Conservation (phyloP, 2,797 vertebrate species). For the Schizopygopsis malacanthus region DNA sequence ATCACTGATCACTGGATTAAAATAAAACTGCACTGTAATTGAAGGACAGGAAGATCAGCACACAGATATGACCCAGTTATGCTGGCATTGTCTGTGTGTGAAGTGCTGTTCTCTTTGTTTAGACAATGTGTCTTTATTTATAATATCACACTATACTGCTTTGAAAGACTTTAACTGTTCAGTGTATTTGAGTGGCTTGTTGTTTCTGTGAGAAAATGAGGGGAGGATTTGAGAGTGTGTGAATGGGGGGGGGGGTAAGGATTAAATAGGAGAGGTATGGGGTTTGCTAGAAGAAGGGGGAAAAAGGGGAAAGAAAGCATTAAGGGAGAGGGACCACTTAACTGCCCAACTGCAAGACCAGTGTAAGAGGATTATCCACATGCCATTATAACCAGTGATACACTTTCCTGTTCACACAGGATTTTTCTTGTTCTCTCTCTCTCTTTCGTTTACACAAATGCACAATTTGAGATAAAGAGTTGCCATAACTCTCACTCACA, state of each 20-base stretch:
- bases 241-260: neutral
- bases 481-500: neutral
- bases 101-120: neutral
- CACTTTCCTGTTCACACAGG: conserved; percentile 35
- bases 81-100: conserved; percentile 12
- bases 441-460: conserved; percentile 5
- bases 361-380: conserved; percentile 68
- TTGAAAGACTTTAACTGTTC: neutral
- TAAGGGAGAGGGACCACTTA: conserved; percentile 34
- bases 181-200: neutral
- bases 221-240: conserved; percentile 8
- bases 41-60: conserved; percentile 34
- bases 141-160: neutral
- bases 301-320: conserved; percentile 37
- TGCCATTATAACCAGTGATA: conserved; percentile 56
- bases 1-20: conserved; percentile 46
- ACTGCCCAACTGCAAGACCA: conserved; percentile 38
- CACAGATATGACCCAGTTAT: conserved; percentile 36
- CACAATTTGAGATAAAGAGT: neutral
- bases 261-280: neutral
- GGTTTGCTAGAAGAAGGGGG: conserved; percentile 2
- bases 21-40: conserved; percentile 30
- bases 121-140: neutral
- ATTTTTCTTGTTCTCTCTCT: conserved; percentile 20
- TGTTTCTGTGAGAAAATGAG: neutral